These are phyloP conservation scores for Agonopterix subpropinquella DNA, from an alignment of 2,888 invertebrate genomes.

Conservation along the genomic window DNA sequence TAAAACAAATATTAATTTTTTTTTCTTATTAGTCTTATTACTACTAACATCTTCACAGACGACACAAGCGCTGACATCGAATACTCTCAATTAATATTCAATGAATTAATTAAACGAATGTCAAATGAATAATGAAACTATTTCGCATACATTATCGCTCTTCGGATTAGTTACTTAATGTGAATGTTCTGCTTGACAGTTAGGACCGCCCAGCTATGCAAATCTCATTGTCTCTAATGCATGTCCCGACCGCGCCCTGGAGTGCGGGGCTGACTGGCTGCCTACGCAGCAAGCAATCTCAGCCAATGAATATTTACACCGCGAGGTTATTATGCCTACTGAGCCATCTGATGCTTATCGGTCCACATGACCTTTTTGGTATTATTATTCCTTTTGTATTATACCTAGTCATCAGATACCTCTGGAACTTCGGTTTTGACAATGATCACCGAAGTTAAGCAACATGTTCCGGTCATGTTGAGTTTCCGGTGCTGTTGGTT, in stretches of 20 bases:
- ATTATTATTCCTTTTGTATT: conserved; percentile 20
- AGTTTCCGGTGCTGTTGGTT: too few relatives aligned
- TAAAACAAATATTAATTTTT: too few relatives aligned
- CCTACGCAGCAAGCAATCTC: conserved; percentile 55
- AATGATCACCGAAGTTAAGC: too few relatives aligned
- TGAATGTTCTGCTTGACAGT: conserved; percentile 70
- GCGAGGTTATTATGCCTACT: conserved; percentile 43
- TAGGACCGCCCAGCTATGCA: conserved; percentile 67
- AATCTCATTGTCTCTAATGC: conserved; percentile 71
- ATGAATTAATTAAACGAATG: conserved; percentile 32
- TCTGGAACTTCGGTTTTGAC: too few relatives aligned
- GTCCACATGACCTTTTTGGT: conserved; percentile 30
- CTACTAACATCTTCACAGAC: too few relatives aligned
- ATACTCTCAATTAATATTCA: too few relatives aligned
- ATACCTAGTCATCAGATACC: conserved; percentile 9
- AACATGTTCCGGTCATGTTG: too few relatives aligned
- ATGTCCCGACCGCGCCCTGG: conserved; percentile 52
- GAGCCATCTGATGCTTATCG: conserved; percentile 32
- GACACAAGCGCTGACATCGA: too few relatives aligned
- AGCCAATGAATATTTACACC: conserved; percentile 65
- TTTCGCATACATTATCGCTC: conserved; percentile 52
- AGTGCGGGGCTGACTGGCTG: conserved; percentile 22
- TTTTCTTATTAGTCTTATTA: too few relatives aligned
- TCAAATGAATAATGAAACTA: conserved; percentile 44
- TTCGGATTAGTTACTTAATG: conserved; percentile 56